phyloP scores from a whole-genome alignment of 2,888 invertebrate genomes.

The Iselma pallidipennis region DNA sequence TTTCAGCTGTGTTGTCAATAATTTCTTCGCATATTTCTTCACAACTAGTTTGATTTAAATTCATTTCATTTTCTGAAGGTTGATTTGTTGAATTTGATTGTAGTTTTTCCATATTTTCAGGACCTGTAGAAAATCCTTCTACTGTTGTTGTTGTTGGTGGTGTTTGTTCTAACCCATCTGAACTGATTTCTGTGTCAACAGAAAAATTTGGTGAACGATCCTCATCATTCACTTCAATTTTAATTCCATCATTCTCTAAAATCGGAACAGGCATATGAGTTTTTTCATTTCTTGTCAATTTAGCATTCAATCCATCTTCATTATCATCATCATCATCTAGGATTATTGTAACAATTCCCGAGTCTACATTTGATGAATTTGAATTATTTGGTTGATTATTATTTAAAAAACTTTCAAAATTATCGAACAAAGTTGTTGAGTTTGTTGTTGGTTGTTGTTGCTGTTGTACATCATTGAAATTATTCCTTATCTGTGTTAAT shows the following conservation, averaged over 20 bases:
- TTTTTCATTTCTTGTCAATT: background rate
- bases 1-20: background rate
- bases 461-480: background rate
- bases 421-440: background rate
- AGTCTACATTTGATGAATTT: background rate
- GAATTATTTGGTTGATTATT: background rate
- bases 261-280: background rate
- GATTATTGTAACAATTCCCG: constrained; percentile 8
- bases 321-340: constrained; percentile 14
- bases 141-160: constrained; percentile 4
- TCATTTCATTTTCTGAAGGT: background rate
- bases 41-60: background rate
- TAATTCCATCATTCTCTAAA: constrained; percentile 8
- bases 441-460: background rate
- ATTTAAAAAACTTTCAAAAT: background rate
- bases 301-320: background rate
- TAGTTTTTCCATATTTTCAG: background rate
- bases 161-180: background rate
- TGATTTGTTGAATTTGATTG: background rate
- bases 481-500: background rate
- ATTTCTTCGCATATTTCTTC: background rate
- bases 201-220: constrained; percentile 17
- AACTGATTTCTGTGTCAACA: constrained; percentile 5
- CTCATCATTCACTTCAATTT: constrained; percentile 18
- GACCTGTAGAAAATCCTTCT: background rate